phyloP scores from a whole-genome alignment of 1,140 invertebrate species.

The Doryteuthis pealeii region DNA sequence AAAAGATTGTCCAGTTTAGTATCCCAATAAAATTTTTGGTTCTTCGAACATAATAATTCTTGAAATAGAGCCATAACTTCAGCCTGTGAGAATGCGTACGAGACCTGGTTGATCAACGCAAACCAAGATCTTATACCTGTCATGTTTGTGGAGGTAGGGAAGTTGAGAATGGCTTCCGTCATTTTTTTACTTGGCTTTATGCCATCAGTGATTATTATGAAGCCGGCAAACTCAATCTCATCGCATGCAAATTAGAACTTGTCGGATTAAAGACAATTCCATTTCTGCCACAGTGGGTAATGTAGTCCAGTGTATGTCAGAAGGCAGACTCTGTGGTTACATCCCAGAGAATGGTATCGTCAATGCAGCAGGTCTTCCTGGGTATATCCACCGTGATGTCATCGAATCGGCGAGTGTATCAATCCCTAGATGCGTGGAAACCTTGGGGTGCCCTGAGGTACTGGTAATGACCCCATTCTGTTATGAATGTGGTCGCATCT shows the following conservation, averaged over 20 bases:
- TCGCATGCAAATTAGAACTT: conserved; percentile 34
- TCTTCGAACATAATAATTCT: too few relatives aligned
- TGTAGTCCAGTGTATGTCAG: too few relatives aligned
- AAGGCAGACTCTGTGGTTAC: conserved; percentile 21
- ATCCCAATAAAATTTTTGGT: too few relatives aligned
- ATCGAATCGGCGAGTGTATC: conserved; percentile 20
- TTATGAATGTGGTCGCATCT: conserved; percentile 7
- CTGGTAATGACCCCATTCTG: too few relatives aligned
- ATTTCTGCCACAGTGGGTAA: conserved; percentile 30
- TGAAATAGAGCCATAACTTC: too few relatives aligned
- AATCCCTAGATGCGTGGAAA: too few relatives aligned
- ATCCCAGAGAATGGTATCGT: conserved; percentile 31
- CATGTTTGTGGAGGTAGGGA: too few relatives aligned
- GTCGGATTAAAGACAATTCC: conserved; percentile 46
- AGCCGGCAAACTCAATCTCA: conserved; percentile 38
- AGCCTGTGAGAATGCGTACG: too few relatives aligned
- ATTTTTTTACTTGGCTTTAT: conserved; percentile 24
- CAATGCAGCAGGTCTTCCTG: conserved; percentile 35
- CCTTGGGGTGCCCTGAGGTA: too few relatives aligned
- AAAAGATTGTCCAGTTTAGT: too few relatives aligned
- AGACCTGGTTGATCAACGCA: not conserved
- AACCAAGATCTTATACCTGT: conserved; percentile 33
- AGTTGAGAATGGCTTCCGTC: conserved; percentile 2
- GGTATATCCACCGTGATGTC: conserved; percentile 30
- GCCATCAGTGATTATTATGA: conserved; percentile 26